Conservation (phyloP, 2,888 invertebrate genomes). For the Dicycla oo region DNA sequence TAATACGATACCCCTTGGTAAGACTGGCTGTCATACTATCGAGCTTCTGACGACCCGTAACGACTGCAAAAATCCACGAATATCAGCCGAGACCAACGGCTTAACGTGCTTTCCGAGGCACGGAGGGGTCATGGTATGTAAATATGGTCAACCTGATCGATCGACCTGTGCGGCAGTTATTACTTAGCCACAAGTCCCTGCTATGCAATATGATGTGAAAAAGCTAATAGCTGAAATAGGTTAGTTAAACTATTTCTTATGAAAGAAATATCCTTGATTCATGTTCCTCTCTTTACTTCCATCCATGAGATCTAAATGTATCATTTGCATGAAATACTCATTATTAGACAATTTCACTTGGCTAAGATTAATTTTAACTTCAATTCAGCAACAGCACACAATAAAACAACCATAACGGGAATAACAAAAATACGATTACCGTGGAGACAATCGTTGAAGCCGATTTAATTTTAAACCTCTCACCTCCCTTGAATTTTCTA, state of each 20-base stretch:
- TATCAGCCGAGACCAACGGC: too few species aligned
- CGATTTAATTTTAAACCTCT: slow-evolving; percentile 79
- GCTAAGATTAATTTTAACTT: slow-evolving; percentile 27
- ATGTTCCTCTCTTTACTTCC: neutral
- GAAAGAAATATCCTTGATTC: neutral
- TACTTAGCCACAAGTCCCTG: too few species aligned
- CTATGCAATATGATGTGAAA: neutral
- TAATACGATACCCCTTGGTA: too few species aligned
- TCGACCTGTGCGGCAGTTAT: too few species aligned
- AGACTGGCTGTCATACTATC: too few species aligned
- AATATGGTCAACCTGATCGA: too few species aligned
- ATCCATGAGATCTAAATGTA: neutral
- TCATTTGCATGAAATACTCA: neutral
- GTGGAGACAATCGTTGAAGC: slow-evolving; percentile 75
- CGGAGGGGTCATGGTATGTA: too few species aligned
- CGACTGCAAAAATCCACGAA: too few species aligned
- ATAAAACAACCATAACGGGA: slow-evolving; percentile 69
- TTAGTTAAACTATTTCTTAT: neutral
- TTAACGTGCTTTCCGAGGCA: too few species aligned
- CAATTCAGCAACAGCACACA: slow-evolving; percentile 49
- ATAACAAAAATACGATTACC: slow-evolving; percentile 82
- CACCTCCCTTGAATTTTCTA: slow-evolving; percentile 43
- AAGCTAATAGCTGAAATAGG: neutral
- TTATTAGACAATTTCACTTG: neutral
- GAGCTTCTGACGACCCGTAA: too few species aligned